Evolutionary conservation across 2,113 vertebrate species (phyloP), one percentile per base, ranked within the genome.

Genomic region (Thinocorus orbignyianus): DNA sequence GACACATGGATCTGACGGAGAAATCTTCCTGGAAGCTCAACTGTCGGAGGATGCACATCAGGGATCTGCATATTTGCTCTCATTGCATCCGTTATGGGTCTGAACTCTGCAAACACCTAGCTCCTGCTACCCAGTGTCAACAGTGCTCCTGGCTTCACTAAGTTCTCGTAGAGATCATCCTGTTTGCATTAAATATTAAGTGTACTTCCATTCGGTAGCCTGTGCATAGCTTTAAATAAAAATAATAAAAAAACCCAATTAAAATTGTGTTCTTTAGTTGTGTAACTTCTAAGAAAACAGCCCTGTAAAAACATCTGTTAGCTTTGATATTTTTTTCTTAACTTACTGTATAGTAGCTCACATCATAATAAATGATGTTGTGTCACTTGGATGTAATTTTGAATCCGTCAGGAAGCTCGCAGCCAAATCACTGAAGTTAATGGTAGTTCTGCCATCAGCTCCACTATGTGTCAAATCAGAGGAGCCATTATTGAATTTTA

Each of bases 401-500:
- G 79, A 84, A 92, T 94, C 86, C 83, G 64, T 77, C 85, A 88
- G 90, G 90, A 93, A 96, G 90, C 82, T 94, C 1, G 0, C 71
- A 92, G 82, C 88, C 92, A 73, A 93, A 90, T 90, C 66, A 48
- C 71, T 71, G 90, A 55, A 96, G 90, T 76, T 96, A 96, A 96
- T 96, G 78, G 85, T 77, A 37, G 66, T 41, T 96, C 82, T 83
- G 82, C 93, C 95, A 91, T 96, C 89, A 95, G 31, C 78, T 74
- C 64, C 61, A 26, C 86, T 78, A 3, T 83, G 65, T 92, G 82
- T 92, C 93, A 92, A 46, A 93, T 94, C 79, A 78, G 68, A 94
- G 35, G 30, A 92, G 26, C 48, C 72, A 73, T 90, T 95, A 94
- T 52, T 96, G 94, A 83, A 90, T 96, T 96, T 95, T 95, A 95